Conservation (phyloP, 2,888 invertebrate genomes). For the Argyresthia albistria region DNA sequence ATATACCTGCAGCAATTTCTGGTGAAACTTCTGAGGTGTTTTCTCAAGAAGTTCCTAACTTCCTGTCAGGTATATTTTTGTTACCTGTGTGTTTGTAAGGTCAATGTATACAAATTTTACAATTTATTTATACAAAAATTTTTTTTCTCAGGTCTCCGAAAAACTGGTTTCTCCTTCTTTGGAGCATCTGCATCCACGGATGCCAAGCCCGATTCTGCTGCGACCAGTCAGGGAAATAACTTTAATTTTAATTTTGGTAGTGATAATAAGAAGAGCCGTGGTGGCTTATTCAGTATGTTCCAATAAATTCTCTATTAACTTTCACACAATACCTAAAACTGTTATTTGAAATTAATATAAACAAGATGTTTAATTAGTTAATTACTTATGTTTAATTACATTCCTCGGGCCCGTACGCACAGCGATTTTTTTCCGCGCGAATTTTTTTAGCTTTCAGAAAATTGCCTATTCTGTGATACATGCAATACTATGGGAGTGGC, state of each 20-base stretch:
- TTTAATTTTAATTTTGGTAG: slow-evolving; percentile 54
- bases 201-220: slow-evolving; percentile 24
- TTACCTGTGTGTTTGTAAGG: too few species aligned
- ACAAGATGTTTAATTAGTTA: neutral
- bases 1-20: slow-evolving; percentile 23
- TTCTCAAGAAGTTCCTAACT: slow-evolving; percentile 49
- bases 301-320: slow-evolving; percentile 17
- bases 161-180: slow-evolving; percentile 48
- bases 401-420: too few species aligned
- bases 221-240: slow-evolving; percentile 23
- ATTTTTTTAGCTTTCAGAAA: too few species aligned
- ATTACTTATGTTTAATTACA: neutral
- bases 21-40: slow-evolving; percentile 23
- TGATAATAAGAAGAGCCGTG: slow-evolving; percentile 42
- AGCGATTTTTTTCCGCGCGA: too few species aligned
- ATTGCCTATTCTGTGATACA: too few species aligned
- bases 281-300: slow-evolving; percentile 55
- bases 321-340: neutral
- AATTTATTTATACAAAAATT: neutral
- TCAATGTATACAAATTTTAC: neutral
- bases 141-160: slow-evolving; percentile 36
- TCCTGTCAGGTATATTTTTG: slow-evolving; percentile 38
- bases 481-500: too few species aligned
- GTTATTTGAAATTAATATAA: neutral
- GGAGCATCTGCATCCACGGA: slow-evolving; percentile 21